Percentiles rank a stretch among this genome's conserved stretches.
Evolutionary conservation across 1,140 invertebrate genomes (phyloP).

Genomic region (Himalopsyche phryganea): DNA sequence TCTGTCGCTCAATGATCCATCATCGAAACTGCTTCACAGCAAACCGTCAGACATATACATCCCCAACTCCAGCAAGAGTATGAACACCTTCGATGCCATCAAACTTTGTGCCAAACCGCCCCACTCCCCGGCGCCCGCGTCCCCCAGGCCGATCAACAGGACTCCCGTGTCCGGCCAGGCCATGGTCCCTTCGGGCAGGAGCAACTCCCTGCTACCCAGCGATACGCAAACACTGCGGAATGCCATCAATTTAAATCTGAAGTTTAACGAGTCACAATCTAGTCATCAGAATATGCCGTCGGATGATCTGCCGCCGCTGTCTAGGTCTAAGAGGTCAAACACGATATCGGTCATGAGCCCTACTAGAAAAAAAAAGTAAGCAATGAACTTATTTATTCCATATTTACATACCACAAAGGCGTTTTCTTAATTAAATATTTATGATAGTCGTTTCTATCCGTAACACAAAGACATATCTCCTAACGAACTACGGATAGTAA

Average conservation of each 20-base stretch:
- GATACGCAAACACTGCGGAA: slow-evolving; percentile 12
- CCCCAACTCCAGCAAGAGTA: slow-evolving; percentile 18
- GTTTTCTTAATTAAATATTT: no score
- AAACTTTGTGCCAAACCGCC: slow-evolving; percentile 45
- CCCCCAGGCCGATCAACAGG: slow-evolving; percentile 41
- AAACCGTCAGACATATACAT: slow-evolving; percentile 22
- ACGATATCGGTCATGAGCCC: slow-evolving; percentile 86
- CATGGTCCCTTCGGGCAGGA: slow-evolving; percentile 5
- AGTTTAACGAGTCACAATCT: slow-evolving; percentile 25
- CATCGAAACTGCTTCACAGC: slow-evolving; percentile 3
- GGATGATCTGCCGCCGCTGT: slow-evolving; percentile 54
- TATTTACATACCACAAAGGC: no score
- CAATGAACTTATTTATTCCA: background rate
- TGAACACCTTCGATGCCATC: slow-evolving; percentile 7
- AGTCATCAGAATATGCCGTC: slow-evolving; percentile 20
- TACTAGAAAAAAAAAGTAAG: slow-evolving; percentile 53
- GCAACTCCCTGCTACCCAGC: slow-evolving; percentile 6
- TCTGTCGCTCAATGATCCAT: no score
- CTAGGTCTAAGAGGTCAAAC: slow-evolving; percentile 69
- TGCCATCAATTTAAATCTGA: slow-evolving; percentile 29
- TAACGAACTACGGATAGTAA: no score
- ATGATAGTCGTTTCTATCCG: no score
- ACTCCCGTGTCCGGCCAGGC: background rate
- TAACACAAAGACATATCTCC: no score
- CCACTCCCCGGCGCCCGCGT: slow-evolving; percentile 53